Conservation (phyloP, 1,140 invertebrate species). For the Lordiphosa clarofinis region DNA sequence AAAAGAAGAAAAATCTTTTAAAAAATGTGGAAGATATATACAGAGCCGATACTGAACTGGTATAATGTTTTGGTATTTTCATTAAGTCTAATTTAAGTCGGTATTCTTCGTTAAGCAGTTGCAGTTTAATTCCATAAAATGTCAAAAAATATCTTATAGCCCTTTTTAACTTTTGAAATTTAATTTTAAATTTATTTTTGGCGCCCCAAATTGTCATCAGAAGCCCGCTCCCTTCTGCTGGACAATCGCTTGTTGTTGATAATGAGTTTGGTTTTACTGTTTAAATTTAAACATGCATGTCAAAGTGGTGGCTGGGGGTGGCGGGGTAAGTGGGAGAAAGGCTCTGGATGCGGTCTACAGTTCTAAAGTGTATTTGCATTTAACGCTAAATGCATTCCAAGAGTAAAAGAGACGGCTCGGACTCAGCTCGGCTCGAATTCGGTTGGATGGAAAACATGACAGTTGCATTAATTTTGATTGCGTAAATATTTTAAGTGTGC, state of each 20-base stretch:
- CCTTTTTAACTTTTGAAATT: no score
- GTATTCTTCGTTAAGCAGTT: no score
- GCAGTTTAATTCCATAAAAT: no score
- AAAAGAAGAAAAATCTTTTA: no score
- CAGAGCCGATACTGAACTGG: no score
- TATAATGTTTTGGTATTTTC: no score
- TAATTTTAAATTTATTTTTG: background rate
- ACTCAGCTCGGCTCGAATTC: background rate
- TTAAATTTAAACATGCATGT: constrained; percentile 68
- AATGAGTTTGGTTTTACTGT: constrained; percentile 77
- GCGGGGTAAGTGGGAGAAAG: background rate
- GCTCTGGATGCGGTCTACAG: constrained; percentile 47
- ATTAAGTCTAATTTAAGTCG: no score
- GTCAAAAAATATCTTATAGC: no score
- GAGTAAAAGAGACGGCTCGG: background rate
- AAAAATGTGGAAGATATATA: no score
- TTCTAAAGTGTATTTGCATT: constrained; percentile 78
- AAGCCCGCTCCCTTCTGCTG: constrained; percentile 14
- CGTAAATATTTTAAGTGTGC: constrained; percentile 72
- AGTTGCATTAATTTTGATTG: constrained; percentile 78
- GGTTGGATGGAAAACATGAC: constrained; percentile 57
- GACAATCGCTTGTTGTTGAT: constrained; percentile 63
- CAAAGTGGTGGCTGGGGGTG: background rate
- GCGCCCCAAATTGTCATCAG: background rate
- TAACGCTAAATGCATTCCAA: constrained; percentile 61